Base-by-base conservation (phyloP, 2,888 invertebrate species). In the Catotricha subobsoleta region DNA sequence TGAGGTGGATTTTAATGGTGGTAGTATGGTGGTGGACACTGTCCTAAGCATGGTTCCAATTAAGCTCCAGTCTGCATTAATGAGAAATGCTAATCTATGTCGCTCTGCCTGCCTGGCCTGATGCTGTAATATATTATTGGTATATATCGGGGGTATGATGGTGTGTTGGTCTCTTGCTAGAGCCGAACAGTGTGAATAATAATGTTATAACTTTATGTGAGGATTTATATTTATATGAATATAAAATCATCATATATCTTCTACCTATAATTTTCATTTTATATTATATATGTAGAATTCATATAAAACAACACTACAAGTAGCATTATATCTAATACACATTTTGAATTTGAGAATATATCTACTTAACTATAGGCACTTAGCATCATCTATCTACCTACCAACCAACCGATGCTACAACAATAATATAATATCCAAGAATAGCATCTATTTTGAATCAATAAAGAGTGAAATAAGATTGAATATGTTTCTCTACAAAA, bases 31-130 rank as follows among this genome's bases (percentile, higher is more conserved):
- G 33, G 13, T 29, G 28, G 39, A 39, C 39, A 28, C 12, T 29
- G 28, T 29, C 39, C 28, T 29, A 44, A 43, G 45, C 40, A 44
- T 43, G 41, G 44, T 43, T 34, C 48, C 48, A 50, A 50, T 50
- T 50, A 50, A 50, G 50, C 48, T 48, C 48, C 48, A 48, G 49
- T 49, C 48, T 49, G 49, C 49, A 50, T 50, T 50, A 50, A 50
- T 49, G 50, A 49, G 50, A 50, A 50, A 49, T 50, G 49, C 49
- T 50, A 50, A 49, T 50, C 50, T 48, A 49, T 48, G 48, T 49
- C 48, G 47, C 47, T 40, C 20, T 21, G 36, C 20, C 36, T 40
- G 33, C 37, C 27, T 23, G 27, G 16, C 25, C 27, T 27, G 25
- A 36, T 36, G 21, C 36, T 25, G 23, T 25, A 19, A 33, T 33